These are phyloP conservation scores for Archips crataeganus DNA, from an alignment of 2,888 invertebrate genomes.

Conservation along the genomic window DNA sequence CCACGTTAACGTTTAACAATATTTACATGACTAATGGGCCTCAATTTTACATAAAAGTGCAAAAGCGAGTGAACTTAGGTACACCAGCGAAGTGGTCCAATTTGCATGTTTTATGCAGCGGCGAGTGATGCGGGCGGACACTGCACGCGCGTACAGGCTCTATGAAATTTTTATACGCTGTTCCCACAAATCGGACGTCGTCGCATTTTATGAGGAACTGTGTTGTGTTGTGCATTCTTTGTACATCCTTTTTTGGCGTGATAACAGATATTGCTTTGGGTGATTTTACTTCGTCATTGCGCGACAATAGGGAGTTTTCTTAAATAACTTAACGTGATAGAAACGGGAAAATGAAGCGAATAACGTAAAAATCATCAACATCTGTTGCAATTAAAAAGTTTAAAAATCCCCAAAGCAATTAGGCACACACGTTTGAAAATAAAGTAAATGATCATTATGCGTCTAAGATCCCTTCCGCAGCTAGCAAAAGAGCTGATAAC, in stretches of 20 bases:
- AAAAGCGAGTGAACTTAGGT: slow-evolving; percentile 81
- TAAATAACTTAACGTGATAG: too few species aligned
- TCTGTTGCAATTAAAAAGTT: too few species aligned
- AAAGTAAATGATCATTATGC: too few species aligned
- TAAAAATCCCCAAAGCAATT: too few species aligned
- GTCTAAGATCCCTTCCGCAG: too few species aligned
- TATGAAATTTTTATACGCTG: slow-evolving; percentile 81
- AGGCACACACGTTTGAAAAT: too few species aligned
- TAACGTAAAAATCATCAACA: too few species aligned
- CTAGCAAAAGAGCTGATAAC: too few species aligned
- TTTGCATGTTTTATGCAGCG: slow-evolving; percentile 84
- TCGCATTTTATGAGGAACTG: slow-evolving; percentile 72
- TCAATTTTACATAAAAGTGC: slow-evolving; percentile 82
- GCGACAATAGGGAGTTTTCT: too few species aligned
- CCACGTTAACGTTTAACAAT: slow-evolving; percentile 69
- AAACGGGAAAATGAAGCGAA: too few species aligned
- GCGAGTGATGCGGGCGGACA: slow-evolving; percentile 72
- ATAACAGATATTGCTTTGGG: not conserved
- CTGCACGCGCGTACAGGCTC: slow-evolving; percentile 70
- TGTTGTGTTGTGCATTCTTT: slow-evolving; percentile 50
- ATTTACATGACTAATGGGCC: slow-evolving; percentile 81
- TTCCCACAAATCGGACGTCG: slow-evolving; percentile 79
- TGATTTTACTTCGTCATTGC: not conserved
- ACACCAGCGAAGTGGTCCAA: slow-evolving; percentile 80
- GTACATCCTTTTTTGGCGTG: not conserved